Percentiles rank a stretch among this genome's conserved stretches.
Conservation (phyloP, 2,113 vertebrate genomes). For the Agapornis roseicollis region DNA sequence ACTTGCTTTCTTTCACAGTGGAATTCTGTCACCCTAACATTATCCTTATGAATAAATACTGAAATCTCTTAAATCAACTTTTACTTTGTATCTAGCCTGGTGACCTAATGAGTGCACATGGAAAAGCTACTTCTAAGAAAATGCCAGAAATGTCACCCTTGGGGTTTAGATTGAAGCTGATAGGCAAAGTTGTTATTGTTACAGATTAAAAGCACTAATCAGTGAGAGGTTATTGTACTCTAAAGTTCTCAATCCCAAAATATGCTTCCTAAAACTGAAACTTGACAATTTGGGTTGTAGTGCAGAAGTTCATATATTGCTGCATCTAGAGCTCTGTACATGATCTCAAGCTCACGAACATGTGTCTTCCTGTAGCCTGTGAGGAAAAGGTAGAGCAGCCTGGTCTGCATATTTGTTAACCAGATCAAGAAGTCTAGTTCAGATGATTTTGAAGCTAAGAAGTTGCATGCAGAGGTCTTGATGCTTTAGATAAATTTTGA, state of each 20-base stretch:
- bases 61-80: background rate
- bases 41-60: background rate
- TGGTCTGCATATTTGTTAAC: background rate
- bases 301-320: background rate
- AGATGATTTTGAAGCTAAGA: background rate
- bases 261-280: background rate
- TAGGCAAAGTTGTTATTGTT: background rate
- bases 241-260: background rate
- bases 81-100: background rate
- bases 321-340: background rate
- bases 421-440: background rate
- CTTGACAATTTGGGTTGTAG: background rate
- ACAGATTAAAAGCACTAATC: background rate
- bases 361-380: background rate
- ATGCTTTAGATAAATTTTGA: background rate
- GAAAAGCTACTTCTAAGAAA: background rate
- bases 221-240: background rate
- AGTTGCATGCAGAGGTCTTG: background rate
- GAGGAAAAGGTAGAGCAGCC: background rate
- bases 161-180: background rate
- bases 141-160: background rate
- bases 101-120: background rate
- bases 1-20: background rate
- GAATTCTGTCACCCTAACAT: background rate
- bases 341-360: background rate